A percentile compares a stretch with the other conserved stretches of the same genome.
Evolutionary conservation across 2,113 vertebrate species (phyloP).

Genomic region (Notiomystis cincta): DNA sequence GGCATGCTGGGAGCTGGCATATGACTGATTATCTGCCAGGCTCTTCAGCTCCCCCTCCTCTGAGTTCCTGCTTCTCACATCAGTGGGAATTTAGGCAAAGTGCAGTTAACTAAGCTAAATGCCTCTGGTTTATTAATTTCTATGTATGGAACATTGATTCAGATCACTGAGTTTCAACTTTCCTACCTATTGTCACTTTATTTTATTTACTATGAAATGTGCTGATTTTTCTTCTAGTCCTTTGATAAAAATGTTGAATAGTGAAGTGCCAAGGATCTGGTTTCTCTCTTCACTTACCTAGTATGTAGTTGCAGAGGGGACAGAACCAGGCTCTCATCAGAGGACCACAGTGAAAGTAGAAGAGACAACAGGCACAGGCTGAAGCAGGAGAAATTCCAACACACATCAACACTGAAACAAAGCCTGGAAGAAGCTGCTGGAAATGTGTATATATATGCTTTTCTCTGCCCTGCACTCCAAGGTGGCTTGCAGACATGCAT

Average conservation of each 20-base stretch:
- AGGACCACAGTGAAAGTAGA: background rate
- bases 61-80: background rate
- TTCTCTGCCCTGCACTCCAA: background rate
- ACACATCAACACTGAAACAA: background rate
- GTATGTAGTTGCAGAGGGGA: background rate
- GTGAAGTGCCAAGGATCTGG: background rate
- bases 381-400: background rate
- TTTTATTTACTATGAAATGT: background rate
- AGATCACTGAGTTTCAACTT: background rate
- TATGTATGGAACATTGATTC: background rate
- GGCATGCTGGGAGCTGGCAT: background rate
- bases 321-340: background rate
- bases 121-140: background rate
- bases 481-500: background rate
- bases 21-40: background rate
- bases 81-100: background rate
- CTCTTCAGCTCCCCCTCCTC: background rate
- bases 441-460: background rate
- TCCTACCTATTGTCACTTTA: background rate
- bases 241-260: background rate
- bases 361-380: background rate
- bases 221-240: background rate
- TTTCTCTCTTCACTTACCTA: background rate
- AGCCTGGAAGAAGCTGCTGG: background rate
- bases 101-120: background rate